Percentiles rank a stretch among this genome's conserved stretches.
Conservation (phyloP, 1,140 invertebrate species). For the Chlorops oryzae region DNA sequence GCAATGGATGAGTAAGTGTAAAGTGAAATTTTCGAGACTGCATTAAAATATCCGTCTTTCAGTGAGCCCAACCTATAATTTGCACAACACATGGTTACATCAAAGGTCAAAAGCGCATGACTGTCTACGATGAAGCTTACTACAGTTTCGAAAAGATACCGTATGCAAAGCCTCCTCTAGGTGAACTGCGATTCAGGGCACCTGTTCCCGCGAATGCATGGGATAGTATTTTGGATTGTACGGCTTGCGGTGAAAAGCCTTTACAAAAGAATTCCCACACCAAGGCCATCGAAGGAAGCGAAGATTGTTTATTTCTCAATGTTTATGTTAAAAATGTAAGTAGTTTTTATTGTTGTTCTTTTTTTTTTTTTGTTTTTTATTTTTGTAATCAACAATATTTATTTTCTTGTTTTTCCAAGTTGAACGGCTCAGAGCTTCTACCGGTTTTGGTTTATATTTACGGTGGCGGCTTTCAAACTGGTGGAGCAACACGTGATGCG, state of each 20-base stretch:
- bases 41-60: too few species aligned
- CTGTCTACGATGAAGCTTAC: conserved; percentile 39
- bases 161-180: conserved; percentile 65
- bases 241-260: conserved; percentile 33
- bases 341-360: conserved; percentile 8
- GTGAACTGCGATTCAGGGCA: conserved; percentile 58
- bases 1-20: not conserved
- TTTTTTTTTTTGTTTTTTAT: not conserved
- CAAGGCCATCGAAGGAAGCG: conserved; percentile 39
- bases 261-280: conserved; percentile 42
- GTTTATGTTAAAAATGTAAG: conserved; percentile 50
- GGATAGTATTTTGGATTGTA: conserved; percentile 46
- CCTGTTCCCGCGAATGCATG: conserved; percentile 51
- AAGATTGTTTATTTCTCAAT: conserved; percentile 55
- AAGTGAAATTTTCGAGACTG: not conserved
- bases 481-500: conserved; percentile 45
- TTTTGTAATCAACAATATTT: not conserved
- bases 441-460: conserved; percentile 68
- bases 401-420: conserved; percentile 48
- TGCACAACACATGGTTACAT: conserved; percentile 27
- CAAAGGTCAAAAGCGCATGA: conserved; percentile 34
- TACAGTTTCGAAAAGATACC: conserved; percentile 60
- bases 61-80: too few species aligned
- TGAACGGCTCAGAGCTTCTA: conserved; percentile 55
- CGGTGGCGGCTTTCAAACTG: conserved; percentile 59